Evolutionary conservation across 2,797 vertebrate species (phyloP), one percentile per base, ranked within the genome.

Genomic region (Hirundo rustica): DNA sequence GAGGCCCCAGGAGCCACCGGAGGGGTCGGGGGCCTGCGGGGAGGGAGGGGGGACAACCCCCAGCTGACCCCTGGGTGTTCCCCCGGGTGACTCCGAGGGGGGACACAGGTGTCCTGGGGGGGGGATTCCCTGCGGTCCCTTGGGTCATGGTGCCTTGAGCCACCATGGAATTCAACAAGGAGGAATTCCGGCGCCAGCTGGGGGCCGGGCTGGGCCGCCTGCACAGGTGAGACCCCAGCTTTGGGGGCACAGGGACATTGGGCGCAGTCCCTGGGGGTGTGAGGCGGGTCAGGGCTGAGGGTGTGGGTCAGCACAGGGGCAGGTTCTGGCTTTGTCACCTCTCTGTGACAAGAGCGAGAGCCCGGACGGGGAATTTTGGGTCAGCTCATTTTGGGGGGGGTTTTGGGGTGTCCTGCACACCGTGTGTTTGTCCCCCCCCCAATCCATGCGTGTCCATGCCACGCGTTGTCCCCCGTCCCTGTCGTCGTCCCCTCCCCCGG

Each of bases 131-230:
- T 10, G 36, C 36, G 36, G 36, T 58, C 71, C 11, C 8, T 22
- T 9, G 11, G 58, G 8, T 8, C 18, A 83, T 83, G 88, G 55
- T n/a, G 32, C 27, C 42, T 78, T 85, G 83, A 84, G 38, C 32
- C 25, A 65, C 74, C 89, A 98, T 97, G 97, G 96, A 98, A 90
- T 97, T 98, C 92, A 97, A 95, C 47, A 96, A 94, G 86, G 97
- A 98, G 71, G 97, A 98, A 89, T 97, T 98, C 82, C 96, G 96
- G 93, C 97, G 97, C 93, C 95, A 97, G 25, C 96, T 97, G 26
- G 98, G 97, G 65, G 97, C 95, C n/a, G 95, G 97, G 64, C 94
- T 98, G 50, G 97, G 98, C 65, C 91, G 89, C 30, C 84, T 98
- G 16, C 40, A 42, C 40, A 42, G 40, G 40, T 42, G 40, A 42